phyloP scores from a whole-genome alignment of 2,888 invertebrate genomes.

The Folsomia candida region DNA sequence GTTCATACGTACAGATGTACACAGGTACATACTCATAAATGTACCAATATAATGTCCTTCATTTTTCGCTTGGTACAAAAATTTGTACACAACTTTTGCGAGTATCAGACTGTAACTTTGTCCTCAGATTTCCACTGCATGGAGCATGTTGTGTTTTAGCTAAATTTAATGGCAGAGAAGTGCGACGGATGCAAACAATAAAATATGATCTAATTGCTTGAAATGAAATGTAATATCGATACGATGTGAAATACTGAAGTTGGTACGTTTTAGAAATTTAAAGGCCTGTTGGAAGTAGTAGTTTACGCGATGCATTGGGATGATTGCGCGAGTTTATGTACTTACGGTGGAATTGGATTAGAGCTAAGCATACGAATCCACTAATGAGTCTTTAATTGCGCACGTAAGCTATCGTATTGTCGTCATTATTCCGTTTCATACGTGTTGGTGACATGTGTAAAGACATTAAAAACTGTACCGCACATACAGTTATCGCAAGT shows the following conservation, averaged over 20 bases:
- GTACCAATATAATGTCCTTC: not conserved
- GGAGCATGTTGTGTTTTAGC: not conserved
- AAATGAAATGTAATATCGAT: not conserved
- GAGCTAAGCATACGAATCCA: not conserved
- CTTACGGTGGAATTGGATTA: not conserved
- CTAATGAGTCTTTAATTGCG: constrained; percentile 14
- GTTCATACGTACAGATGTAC: too few relatives aligned
- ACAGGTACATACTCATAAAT: not conserved
- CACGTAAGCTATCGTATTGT: constrained; percentile 5
- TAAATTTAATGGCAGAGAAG: not conserved
- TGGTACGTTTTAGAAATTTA: not conserved
- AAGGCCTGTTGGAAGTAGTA: not conserved
- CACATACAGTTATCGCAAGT: too few relatives aligned
- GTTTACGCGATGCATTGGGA: too few relatives aligned
- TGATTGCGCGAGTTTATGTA: too few relatives aligned
- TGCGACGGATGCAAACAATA: constrained; percentile 1
- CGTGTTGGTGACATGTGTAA: not conserved
- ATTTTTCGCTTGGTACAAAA: not conserved
- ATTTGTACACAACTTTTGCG: not conserved
- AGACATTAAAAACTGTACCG: too few relatives aligned
- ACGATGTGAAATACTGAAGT: not conserved
- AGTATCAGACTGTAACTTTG: not conserved
- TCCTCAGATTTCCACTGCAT: not conserved
- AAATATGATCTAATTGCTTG: constrained; percentile 3
- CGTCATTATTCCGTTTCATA: not conserved